These are phyloP conservation scores for Aplochiton taeniatus DNA, from an alignment of 2,797 vertebrate genomes.

Conservation along the genomic window DNA sequence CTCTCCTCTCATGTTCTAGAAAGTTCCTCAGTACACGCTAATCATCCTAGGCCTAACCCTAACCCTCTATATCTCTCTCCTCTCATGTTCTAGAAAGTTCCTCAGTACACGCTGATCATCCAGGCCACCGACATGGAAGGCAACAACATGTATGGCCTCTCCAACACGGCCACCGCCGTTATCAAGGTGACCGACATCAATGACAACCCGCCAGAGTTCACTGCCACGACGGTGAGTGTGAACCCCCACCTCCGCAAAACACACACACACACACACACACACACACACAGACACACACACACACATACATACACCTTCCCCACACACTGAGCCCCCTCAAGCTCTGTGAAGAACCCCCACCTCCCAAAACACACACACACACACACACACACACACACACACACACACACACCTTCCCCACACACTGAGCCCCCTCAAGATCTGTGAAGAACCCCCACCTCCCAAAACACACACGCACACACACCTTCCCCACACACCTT, in stretches of 20 bases:
- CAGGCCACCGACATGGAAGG: slow-evolving; percentile 99
- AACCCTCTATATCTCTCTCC: not conserved
- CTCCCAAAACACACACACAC: no score
- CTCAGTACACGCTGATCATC: slow-evolving; percentile 98
- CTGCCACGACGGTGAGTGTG: slow-evolving; percentile 86
- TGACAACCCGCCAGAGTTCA: slow-evolving; percentile 98
- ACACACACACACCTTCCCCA: no score
- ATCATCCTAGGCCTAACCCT: slow-evolving; percentile 95
- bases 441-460: not conserved
- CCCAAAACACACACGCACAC: no score
- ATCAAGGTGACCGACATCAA: slow-evolving; percentile 96
- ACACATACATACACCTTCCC: no score
- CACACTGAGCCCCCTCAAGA: no score
- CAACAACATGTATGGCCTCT: slow-evolving; percentile 94
- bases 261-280: no score
- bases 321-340: no score
- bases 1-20: slow-evolving; percentile 73
- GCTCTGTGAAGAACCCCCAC: no score
- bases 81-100: slow-evolving; percentile 86
- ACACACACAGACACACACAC: not conserved
- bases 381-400: no score
- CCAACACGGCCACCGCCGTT: slow-evolving; percentile 95
- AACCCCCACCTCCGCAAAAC: no score
- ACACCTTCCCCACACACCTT: no score
- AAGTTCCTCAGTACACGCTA: slow-evolving; percentile 97